A percentile compares a stretch with the other conserved stretches of the same genome.
phyloP scores from a whole-genome alignment of 2,888 invertebrate genomes.

The Rhodophaea formosa region DNA sequence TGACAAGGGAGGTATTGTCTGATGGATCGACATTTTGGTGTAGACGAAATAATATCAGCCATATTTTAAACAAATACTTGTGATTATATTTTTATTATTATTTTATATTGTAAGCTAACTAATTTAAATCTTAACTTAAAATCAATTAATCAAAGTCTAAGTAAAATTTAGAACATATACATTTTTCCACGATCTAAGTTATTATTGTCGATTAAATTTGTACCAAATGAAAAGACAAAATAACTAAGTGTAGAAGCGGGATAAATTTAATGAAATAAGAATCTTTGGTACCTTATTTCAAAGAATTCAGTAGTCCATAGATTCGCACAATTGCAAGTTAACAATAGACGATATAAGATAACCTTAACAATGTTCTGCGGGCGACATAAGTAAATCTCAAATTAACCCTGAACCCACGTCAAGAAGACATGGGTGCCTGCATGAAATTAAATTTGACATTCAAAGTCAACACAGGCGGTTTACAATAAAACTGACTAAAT shows the following conservation, averaged over 20 bases:
- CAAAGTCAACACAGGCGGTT: not conserved
- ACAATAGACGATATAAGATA: not conserved
- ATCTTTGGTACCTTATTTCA: no score
- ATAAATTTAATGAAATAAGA: no score
- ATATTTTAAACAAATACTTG: not conserved
- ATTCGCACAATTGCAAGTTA: not conserved
- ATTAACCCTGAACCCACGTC: slow-evolving; percentile 10
- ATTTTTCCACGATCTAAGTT: no score
- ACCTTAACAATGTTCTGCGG: slow-evolving; percentile 1
- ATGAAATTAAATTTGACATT: slow-evolving; percentile 15
- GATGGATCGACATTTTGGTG: not conserved
- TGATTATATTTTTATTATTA: not conserved
- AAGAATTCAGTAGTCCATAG: not conserved
- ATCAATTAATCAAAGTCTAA: no score
- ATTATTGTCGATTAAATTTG: no score
- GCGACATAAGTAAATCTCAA: slow-evolving; percentile 16
- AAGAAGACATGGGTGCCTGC: slow-evolving; percentile 10
- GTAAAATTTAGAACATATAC: no score
- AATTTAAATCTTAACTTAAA: no score
- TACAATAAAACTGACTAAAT: not conserved
- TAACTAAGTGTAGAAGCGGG: no score
- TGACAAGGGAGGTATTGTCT: not conserved
- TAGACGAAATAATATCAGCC: no score
- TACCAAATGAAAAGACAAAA: no score
- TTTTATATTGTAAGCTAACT: no score